Percentiles rank a stretch among this genome's conserved stretches.
phyloP scores from a whole-genome alignment of 2,888 invertebrate genomes.

The Sinodicranocentrus sp. region DNA sequence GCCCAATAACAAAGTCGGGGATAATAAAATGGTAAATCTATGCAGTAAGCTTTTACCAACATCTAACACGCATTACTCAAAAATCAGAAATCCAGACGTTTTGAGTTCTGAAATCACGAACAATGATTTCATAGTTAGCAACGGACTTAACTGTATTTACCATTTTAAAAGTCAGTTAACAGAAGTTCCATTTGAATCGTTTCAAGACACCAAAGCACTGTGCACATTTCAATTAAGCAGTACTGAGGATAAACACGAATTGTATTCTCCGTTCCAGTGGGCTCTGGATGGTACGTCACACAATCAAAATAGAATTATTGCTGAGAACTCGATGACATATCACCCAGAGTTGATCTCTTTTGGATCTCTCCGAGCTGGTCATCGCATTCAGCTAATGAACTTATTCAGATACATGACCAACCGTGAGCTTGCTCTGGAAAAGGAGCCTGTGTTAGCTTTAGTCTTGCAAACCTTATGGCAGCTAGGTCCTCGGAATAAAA shows the following conservation, averaged over 20 bases:
- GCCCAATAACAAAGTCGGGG: neutral
- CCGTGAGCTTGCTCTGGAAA: conserved; percentile 33
- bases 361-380: conserved; percentile 60
- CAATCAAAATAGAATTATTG: conserved; percentile 48
- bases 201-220: neutral
- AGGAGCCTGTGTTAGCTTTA: conserved; percentile 55
- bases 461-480: conserved; percentile 52
- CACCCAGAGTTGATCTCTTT: conserved; percentile 54
- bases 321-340: conserved; percentile 16
- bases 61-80: conserved; percentile 23
- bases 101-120: neutral
- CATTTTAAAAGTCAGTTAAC: neutral
- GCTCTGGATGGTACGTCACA: conserved; percentile 33
- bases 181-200: too few species aligned
- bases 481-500: conserved; percentile 32
- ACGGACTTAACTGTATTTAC: conserved; percentile 39
- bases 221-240: conserved; percentile 20
- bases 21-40: neutral
- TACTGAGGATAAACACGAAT: neutral
- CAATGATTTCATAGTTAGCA: conserved; percentile 25
- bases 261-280: conserved; percentile 47
- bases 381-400: conserved; percentile 62
- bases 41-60: conserved; percentile 21
- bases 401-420: conserved; percentile 42
- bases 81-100: conserved; percentile 42